Evolutionary conservation across 2,888 invertebrate species (phyloP), one percentile per base, ranked within the genome.

Genomic region (Callosobruchus maculatus): DNA sequence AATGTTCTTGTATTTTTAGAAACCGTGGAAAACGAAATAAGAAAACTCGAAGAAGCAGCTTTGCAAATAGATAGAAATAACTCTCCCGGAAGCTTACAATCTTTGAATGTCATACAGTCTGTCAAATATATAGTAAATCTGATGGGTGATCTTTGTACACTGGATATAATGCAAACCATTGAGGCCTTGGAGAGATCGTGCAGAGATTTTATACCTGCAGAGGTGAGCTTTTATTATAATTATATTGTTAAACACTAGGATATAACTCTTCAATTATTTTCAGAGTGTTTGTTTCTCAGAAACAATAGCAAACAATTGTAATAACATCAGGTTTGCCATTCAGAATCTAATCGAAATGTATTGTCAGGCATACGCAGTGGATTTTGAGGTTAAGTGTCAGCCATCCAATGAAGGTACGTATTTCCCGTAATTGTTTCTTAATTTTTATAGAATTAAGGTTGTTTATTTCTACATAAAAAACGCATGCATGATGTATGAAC

Each of bases 121-220:
- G 95, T 97, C 0, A 98, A 98, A 87, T 96, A 97, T 0, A 93
- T 98, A 67, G 96, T 97, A 83, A 94, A 96, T 30, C 88, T 96
- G 21, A 92, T 98, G 80, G 96, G 96, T 21, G 94, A 93, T 73
- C 92, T 98, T 0, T 97, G 98, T 87, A 97, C 97, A 0, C 87
- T 94, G 68, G 96, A 97, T 82, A 91, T 98, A 21, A 93, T 94
- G 7, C 92, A 94, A 80, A 93, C 95, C 22, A 88, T 97, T 21
- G 85, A 86, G 69, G 78, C 78, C 72, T 80, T 86, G 68, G 81
- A 81, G 73, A 80, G 83, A 26, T 77, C 80, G 22, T 85, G 84
- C 73, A 81, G 77, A 72, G 78, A 80, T 49, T 82, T 84, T 73
- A 70, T 80, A 72, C 78, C 82, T 0, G 79, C 77, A 69, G 80